These are phyloP conservation scores for Plectropomus leopardus DNA, from an alignment of 2,113 vertebrate species.

Conservation along the genomic window DNA sequence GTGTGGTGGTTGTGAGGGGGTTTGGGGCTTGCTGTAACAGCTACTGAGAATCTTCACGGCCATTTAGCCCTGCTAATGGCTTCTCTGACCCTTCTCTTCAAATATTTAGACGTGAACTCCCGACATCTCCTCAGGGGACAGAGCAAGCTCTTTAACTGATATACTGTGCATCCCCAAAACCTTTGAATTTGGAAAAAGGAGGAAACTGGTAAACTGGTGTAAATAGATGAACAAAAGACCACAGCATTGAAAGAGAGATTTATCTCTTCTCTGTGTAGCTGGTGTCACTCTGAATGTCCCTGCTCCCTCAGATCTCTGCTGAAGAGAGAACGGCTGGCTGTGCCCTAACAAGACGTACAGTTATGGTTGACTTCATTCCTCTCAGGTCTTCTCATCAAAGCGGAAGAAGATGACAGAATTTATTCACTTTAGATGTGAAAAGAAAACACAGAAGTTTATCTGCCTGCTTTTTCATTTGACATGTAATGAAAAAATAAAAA, in stretches of 20 bases:
- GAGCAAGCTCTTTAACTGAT: conserved; percentile 65
- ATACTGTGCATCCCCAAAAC: conserved; percentile 39
- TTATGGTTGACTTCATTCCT: conserved; percentile 38
- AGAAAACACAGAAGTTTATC: neutral
- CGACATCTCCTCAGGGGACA: conserved; percentile 52
- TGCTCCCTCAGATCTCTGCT: conserved; percentile 43
- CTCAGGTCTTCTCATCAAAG: conserved; percentile 14
- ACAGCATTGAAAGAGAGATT: conserved; percentile 23
- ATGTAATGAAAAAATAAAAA: conserved; percentile 29
- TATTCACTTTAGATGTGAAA: conserved; percentile 6
- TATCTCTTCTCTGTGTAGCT: conserved; percentile 40
- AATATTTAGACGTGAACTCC: conserved; percentile 77
- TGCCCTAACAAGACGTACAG: conserved; percentile 26
- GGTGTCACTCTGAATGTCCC: conserved; percentile 51
- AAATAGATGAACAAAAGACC: conserved; percentile 56
- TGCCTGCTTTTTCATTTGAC: conserved; percentile 24
- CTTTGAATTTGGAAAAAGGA: conserved; percentile 25
- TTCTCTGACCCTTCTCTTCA: conserved; percentile 74
- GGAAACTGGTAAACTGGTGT: conserved; percentile 39
- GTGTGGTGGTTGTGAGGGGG: conserved; percentile 13
- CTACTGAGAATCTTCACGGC: conserved; percentile 77
- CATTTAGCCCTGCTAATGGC: conserved; percentile 83
- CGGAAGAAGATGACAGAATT: conserved; percentile 6
- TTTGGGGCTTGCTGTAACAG: conserved; percentile 5
- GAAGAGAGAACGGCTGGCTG: conserved; percentile 39